Evolutionary conservation across 2,113 vertebrate species (phyloP).

Genomic region (Excalfactoria chinensis): DNA sequence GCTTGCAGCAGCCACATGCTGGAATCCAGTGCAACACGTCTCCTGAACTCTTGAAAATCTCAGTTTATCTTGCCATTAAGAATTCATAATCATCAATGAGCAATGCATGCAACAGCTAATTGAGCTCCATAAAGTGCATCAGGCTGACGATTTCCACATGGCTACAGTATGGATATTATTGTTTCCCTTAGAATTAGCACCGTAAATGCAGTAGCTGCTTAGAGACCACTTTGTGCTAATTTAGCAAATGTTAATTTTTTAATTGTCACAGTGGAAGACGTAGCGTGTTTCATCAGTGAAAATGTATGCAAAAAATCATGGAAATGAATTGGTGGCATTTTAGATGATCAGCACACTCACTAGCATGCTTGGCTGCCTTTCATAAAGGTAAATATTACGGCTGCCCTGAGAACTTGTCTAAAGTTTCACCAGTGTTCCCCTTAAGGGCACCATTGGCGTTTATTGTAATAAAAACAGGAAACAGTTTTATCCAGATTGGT

Average conservation of each 20-base stretch:
- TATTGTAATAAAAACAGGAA: background rate
- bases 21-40: accelerated
- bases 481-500: background rate
- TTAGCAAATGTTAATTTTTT: background rate
- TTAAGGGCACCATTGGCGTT: background rate
- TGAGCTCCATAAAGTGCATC: background rate
- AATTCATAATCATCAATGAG: background rate
- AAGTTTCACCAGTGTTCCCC: background rate
- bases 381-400: background rate
- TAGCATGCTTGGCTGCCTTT: background rate
- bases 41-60: background rate
- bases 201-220: background rate
- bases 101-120: background rate
- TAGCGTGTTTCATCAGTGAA: background rate
- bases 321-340: background rate
- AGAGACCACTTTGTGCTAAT: background rate
- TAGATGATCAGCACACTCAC: background rate
- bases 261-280: background rate
- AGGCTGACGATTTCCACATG: background rate
- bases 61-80: background rate
- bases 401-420: background rate
- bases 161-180: background rate
- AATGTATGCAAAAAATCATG: background rate
- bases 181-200: background rate
- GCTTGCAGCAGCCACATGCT: background rate